Conservation (phyloP, 1,140 invertebrate genomes). For the Telenomus remus region DNA sequence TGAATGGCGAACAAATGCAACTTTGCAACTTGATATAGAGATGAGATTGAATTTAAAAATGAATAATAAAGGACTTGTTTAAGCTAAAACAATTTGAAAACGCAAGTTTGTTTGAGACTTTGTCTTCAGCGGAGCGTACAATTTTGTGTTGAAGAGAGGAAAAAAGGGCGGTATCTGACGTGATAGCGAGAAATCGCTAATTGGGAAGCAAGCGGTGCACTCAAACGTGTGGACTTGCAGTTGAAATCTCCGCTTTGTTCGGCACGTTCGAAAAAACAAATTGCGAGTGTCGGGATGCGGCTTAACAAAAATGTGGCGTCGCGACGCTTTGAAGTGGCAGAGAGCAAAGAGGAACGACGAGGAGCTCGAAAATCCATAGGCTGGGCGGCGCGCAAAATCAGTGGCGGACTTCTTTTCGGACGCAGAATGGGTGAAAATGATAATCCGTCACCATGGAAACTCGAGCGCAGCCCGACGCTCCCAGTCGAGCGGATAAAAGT, state of each 20-base stretch:
- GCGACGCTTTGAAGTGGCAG: slow-evolving; percentile 68
- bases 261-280: slow-evolving; percentile 55
- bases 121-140: no score
- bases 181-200: no score
- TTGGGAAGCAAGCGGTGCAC: slow-evolving; percentile 51
- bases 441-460: slow-evolving; percentile 68
- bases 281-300: slow-evolving; percentile 54
- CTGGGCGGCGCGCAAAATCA: slow-evolving; percentile 27
- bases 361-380: slow-evolving; percentile 57
- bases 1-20: no score
- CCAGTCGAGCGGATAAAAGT: slow-evolving; percentile 50
- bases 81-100: no score
- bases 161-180: no score
- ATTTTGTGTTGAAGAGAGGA: no score
- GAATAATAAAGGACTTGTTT: no score
- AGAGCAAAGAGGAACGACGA: slow-evolving; percentile 50
- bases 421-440: slow-evolving; percentile 66
- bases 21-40: no score
- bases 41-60: no score
- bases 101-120: no score
- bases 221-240: slow-evolving; percentile 53
- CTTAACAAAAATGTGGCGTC: slow-evolving; percentile 68
- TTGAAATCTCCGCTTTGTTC: slow-evolving; percentile 52
- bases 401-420: slow-evolving; percentile 60
- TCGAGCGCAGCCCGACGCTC: slow-evolving; percentile 37